Evolutionary conservation across 2,888 invertebrate species (phyloP).

Genomic region (Congeria kusceri): DNA sequence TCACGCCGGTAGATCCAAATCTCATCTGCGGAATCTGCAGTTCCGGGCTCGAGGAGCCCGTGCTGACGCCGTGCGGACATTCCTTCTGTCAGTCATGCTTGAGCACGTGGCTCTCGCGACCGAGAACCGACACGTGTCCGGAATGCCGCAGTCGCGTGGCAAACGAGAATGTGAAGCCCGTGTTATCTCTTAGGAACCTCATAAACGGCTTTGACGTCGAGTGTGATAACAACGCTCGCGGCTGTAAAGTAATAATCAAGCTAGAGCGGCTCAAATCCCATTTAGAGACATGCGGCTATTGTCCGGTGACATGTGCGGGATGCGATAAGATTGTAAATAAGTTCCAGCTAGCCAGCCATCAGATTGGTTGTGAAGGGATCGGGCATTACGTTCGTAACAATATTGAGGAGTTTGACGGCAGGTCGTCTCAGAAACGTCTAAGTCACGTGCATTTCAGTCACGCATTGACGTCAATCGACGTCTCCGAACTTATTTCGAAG

Average conservation of each 20-base stretch:
- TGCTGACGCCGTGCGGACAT: slow-evolving; percentile 83
- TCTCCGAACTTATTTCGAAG: too few relatives aligned
- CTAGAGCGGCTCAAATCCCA: too few relatives aligned
- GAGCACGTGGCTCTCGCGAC: slow-evolving; percentile 81
- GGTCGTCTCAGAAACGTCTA: too few relatives aligned
- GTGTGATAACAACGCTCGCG: too few relatives aligned
- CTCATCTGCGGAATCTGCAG: slow-evolving; percentile 83
- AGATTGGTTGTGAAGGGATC: slow-evolving; percentile 79
- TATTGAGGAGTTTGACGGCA: slow-evolving; percentile 34
- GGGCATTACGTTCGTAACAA: slow-evolving; percentile 86
- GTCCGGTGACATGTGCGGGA: slow-evolving; percentile 80
- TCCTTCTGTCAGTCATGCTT: slow-evolving; percentile 81
- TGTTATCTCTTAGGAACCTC: slow-evolving; percentile 80
- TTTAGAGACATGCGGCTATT: too few relatives aligned
- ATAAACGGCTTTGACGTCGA: too few relatives aligned
- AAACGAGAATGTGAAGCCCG: slow-evolving; percentile 71
- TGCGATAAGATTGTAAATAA: slow-evolving; percentile 74
- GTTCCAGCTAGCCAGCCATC: slow-evolving; percentile 77
- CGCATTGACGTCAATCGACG: too few relatives aligned
- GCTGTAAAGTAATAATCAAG: too few relatives aligned
- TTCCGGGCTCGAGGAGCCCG: slow-evolving; percentile 80
- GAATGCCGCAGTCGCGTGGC: slow-evolving; percentile 76
- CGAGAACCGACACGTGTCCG: slow-evolving; percentile 78
- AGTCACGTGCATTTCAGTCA: too few relatives aligned
- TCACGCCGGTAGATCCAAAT: slow-evolving; percentile 80